A percentile compares a stretch with the other conserved stretches of the same genome.
phyloP scores from a whole-genome alignment of 1,140 invertebrate species.

The Rhagoletis pomonella region DNA sequence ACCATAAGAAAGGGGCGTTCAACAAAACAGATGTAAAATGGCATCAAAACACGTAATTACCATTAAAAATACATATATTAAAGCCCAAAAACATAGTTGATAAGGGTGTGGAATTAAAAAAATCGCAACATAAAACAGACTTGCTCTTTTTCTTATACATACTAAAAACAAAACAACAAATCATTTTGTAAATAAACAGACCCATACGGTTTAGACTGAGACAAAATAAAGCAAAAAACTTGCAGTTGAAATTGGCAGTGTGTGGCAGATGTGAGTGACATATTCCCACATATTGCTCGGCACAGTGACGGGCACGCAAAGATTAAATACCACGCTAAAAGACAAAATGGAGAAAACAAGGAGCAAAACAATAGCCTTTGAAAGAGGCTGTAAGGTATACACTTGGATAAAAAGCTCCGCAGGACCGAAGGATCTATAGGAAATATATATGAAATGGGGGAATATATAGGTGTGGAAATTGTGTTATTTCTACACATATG shows the following conservation, averaged over 20 bases:
- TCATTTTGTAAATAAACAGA: not conserved
- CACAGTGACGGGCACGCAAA: not conserved
- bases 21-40: slow-evolving; percentile 58
- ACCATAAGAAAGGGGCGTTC: not conserved
- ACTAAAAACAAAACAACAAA: not conserved
- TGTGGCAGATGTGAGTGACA: slow-evolving; percentile 24
- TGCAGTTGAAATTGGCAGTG: not conserved
- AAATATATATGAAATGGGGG: not conserved
- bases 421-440: not conserved
- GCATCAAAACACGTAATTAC: slow-evolving; percentile 64
- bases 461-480: not conserved
- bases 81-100: not conserved
- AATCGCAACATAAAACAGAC: not conserved
- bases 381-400: not conserved
- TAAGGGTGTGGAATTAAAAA: not conserved
- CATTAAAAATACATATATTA: not conserved
- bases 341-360: not conserved
- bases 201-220: not conserved
- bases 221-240: slow-evolving; percentile 13
- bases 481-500: not conserved
- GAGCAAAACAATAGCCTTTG: not conserved
- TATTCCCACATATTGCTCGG: not conserved
- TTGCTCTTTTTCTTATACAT: not conserved
- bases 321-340: slow-evolving; percentile 11
- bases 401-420: not conserved